These are phyloP conservation scores for Drosophila serrata DNA, from an alignment of 1,140 invertebrate genomes.

Conservation along the genomic window DNA sequence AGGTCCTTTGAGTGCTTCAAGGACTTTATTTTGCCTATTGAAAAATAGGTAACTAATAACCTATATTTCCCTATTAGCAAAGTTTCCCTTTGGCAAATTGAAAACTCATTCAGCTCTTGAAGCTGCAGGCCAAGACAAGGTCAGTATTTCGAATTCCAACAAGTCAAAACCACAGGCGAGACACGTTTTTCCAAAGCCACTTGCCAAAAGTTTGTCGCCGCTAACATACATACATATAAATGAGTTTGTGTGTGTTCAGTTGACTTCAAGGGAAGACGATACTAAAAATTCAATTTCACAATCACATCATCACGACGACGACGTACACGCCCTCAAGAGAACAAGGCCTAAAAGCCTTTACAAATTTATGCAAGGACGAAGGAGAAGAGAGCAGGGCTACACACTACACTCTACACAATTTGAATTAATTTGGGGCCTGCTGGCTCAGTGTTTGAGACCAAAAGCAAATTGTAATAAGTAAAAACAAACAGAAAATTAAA, in stretches of 20 bases:
- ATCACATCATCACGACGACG: constrained; percentile 35
- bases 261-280: constrained; percentile 25
- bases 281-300: constrained; percentile 65
- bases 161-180: constrained; percentile 41
- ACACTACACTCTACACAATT: constrained; percentile 48
- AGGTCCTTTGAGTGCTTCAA: constrained; percentile 21
- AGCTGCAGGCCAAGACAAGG: constrained; percentile 26
- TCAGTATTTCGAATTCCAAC: constrained; percentile 32
- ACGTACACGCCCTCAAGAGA: constrained; percentile 19
- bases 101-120: constrained; percentile 22
- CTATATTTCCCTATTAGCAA: constrained; percentile 18
- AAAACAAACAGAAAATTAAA: constrained; percentile 76
- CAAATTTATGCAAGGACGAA: constrained; percentile 66
- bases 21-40: not conserved
- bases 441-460: not conserved
- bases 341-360: constrained; percentile 39
- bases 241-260: not conserved
- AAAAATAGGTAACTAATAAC: constrained; percentile 25
- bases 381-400: constrained; percentile 9
- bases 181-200: constrained; percentile 30
- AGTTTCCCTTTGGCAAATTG: constrained; percentile 25
- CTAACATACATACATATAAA: constrained; percentile 17
- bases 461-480: constrained; percentile 77
- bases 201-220: constrained; percentile 41
- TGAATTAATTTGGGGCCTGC: constrained; percentile 36